Conservation (phyloP, 2,888 invertebrate species). For the Gasteruption jaculator region DNA sequence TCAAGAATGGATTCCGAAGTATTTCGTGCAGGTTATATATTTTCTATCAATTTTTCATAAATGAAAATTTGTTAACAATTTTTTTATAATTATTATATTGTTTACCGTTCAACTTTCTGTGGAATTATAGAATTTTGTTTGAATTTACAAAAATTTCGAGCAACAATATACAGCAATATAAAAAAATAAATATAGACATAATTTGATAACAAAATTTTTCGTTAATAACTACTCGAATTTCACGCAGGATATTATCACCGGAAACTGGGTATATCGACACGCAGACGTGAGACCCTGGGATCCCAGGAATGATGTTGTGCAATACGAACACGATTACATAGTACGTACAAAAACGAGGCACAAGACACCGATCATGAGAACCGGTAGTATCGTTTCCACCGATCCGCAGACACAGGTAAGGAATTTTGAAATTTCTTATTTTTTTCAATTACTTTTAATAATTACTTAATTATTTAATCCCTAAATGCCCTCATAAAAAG, state of each 20-base stretch:
- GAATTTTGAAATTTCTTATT: constrained; percentile 17
- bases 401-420: constrained; percentile 54
- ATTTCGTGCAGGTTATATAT: constrained; percentile 63
- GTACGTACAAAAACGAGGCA: constrained; percentile 75
- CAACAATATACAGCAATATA: too few species aligned
- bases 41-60: constrained; percentile 1
- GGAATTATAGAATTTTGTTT: too few species aligned
- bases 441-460: too few species aligned
- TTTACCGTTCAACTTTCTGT: too few species aligned
- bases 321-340: constrained; percentile 79
- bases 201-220: too few species aligned
- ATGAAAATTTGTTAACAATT: background rate
- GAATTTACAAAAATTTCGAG: too few species aligned
- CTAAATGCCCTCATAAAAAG: too few species aligned
- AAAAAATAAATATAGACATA: too few species aligned
- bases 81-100: background rate
- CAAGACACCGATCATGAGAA: constrained; percentile 69
- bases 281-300: constrained; percentile 87
- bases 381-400: constrained; percentile 67
- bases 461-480: too few species aligned
- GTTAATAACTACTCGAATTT: too few species aligned
- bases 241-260: constrained; percentile 51
- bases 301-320: constrained; percentile 76
- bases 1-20: constrained; percentile 68
- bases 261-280: constrained; percentile 71